Percentiles rank a stretch among this genome's conserved stretches.
These are phyloP conservation scores for Chaetura pelagica DNA, from an alignment of 2,113 vertebrate genomes.

Conservation along the genomic window DNA sequence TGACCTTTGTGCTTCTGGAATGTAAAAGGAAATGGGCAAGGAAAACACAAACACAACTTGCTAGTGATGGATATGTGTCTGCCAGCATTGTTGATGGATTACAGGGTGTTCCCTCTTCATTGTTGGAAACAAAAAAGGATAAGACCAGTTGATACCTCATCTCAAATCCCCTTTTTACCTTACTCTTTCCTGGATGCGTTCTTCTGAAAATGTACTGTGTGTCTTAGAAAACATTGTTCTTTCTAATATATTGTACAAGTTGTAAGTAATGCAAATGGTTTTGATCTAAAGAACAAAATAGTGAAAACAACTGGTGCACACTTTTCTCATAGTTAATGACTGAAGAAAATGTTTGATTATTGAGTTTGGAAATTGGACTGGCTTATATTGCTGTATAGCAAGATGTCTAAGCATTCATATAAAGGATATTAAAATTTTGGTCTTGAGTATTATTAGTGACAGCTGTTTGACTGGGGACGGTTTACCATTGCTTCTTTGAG, in stretches of 20 bases:
- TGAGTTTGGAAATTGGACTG: neutral
- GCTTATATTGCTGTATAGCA: neutral
- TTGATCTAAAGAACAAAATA: neutral
- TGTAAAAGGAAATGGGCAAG: neutral
- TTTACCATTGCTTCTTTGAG: neutral
- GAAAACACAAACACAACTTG: neutral
- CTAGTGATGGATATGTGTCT: neutral
- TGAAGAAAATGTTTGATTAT: neutral
- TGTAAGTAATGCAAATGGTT: neutral
- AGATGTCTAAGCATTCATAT: neutral
- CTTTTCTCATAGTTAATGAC: neutral
- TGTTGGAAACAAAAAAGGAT: neutral
- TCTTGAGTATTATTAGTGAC: neutral
- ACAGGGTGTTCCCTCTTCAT: neutral
- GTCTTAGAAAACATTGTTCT: neutral
- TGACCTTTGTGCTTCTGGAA: neutral
- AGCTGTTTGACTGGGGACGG: neutral
- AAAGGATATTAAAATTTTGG: neutral
- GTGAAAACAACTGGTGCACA: neutral
- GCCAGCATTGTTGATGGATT: neutral
- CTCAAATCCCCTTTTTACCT: neutral
- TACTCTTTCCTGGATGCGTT: neutral
- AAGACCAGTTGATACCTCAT: neutral
- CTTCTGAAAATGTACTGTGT: neutral
- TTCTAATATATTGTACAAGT: neutral